Evolutionary conservation across 35 echinoderm and acorn worm genomes (phyloP).

Genomic region (Ophiothrix spiculata): DNA sequence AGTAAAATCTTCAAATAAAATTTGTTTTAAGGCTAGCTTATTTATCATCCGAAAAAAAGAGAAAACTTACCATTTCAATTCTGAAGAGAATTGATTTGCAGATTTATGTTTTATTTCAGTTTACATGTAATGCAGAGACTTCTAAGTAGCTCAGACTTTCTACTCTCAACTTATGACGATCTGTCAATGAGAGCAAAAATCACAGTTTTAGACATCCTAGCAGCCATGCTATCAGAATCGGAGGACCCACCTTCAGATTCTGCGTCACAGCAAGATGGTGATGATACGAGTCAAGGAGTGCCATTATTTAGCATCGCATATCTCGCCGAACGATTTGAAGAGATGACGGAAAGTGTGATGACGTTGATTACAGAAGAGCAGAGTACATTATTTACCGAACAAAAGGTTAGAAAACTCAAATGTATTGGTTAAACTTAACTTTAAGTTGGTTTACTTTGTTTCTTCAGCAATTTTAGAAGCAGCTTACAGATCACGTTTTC

Average conservation of each 20-base stretch:
- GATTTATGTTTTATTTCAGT: neutral
- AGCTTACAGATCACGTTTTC: too few species aligned
- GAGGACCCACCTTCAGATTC: neutral
- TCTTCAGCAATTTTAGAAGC: too few species aligned
- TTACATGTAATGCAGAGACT: conserved; percentile 15
- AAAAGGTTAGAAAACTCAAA: neutral
- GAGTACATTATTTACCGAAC: neutral
- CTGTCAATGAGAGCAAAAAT: neutral
- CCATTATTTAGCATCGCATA: neutral
- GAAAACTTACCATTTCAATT: too few species aligned
- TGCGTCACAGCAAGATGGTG: neutral
- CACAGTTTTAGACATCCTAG: conserved; percentile 17
- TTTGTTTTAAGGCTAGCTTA: neutral
- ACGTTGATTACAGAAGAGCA: neutral
- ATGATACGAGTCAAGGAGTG: neutral
- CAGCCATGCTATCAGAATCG: neutral
- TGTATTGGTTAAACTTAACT: too few species aligned
- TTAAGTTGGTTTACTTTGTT: too few species aligned
- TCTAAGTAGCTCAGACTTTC: neutral
- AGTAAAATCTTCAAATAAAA: neutral
- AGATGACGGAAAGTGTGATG: neutral
- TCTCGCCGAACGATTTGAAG: neutral
- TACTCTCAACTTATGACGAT: neutral
- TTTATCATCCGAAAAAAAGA: too few species aligned
- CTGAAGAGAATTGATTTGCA: too few species aligned